Evolutionary conservation across 2,113 vertebrate genomes (phyloP).

Genomic region (Coracopsis vasa): DNA sequence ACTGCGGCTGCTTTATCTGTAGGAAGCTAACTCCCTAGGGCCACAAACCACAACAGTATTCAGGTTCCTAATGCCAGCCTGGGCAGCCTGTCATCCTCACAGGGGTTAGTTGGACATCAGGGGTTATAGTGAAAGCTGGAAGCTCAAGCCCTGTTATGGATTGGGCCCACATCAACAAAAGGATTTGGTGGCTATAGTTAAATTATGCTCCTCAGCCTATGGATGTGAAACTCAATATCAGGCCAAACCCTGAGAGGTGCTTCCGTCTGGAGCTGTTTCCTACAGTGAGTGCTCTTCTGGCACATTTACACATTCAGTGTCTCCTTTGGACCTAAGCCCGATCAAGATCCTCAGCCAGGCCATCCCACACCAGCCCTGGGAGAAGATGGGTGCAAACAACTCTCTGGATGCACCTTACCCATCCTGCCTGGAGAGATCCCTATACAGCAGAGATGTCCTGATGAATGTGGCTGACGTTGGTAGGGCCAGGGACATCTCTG

Average conservation of each 20-base stretch:
- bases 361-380: not conserved
- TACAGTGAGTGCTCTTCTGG: not conserved
- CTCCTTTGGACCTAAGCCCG: not conserved
- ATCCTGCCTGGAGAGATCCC: not conserved
- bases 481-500: not conserved
- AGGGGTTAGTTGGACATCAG: not conserved
- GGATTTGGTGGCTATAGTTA: not conserved
- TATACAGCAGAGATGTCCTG: not conserved
- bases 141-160: not conserved
- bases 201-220: not conserved
- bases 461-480: not conserved
- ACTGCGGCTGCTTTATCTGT: not conserved
- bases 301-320: not conserved
- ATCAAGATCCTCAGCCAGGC: not conserved
- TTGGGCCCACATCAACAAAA: not conserved
- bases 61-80: not conserved
- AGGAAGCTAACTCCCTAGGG: not conserved
- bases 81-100: not conserved
- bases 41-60: not conserved
- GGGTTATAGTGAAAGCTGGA: not conserved
- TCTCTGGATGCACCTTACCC: not conserved
- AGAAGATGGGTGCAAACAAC: not conserved
- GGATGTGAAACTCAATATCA: not conserved
- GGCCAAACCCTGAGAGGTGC: not conserved
- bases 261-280: not conserved